Base-by-base conservation (phyloP, 2,797 vertebrate genomes). In the Falco cherrug region DNA sequence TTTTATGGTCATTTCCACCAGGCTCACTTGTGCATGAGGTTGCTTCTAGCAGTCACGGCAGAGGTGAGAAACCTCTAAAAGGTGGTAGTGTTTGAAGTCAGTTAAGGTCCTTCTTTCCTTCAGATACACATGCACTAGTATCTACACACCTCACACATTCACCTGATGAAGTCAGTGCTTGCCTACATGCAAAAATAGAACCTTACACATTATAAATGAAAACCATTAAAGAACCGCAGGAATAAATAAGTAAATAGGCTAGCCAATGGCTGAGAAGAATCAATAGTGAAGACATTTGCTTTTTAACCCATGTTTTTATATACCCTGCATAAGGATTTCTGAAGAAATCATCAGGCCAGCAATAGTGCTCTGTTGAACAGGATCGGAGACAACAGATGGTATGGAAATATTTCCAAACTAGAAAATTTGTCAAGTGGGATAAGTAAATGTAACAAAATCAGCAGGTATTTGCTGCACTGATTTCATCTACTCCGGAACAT, bases 401-500 rank as follows among this genome's bases (percentile, higher is more conserved):
- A 24, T 5, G 48, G 33, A 82, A 84, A 31, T 31, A 63, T 63
- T 77, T 93, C 56, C 51, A 59, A 83, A 85, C 16, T 0, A 79
- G 43, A 69, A 80, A 67, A 91, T 57, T 70, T 83, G 19, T 67
- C 47, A 56, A 83, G 63, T 6, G 43, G 26, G 41, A 57, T 10
- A 63, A 45, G 67, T 3, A 77, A 85, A 87, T n/a, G 24, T 26
- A 79, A 73, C 18, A 87, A 81, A 76, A 22, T 14, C 79, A 85
- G 85, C 83, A 87, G 75, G 59, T 68, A 78, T 82, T 79, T 53
- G 75, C 75, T 77, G 60, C 59, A 18, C 16, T 61, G 51, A 64
- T 65, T 82, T 59, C 25, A 3, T 0, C 8, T 15, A 19, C 47
- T 28, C 12, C 13, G 80, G 37, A 87, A 60, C 0, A 0, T 22